phyloP scores from a whole-genome alignment of 2,113 vertebrate species.

The Colaptes auratus region DNA sequence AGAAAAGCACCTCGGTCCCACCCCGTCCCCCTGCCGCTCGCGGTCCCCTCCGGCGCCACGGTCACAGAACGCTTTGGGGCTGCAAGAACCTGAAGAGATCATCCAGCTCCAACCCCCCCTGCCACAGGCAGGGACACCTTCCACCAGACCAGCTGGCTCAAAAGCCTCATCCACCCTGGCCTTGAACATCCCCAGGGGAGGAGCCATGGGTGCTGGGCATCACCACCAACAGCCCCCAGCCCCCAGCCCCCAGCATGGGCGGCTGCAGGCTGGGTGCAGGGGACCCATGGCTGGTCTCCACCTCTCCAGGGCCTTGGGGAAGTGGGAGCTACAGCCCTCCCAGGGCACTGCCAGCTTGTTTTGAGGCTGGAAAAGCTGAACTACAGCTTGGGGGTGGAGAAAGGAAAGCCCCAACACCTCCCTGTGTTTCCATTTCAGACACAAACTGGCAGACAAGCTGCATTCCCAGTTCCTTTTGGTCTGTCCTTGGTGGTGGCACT shows the following conservation, averaged over 20 bases:
- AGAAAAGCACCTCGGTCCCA: rapidly evolving
- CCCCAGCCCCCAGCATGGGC: not conserved
- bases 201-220: rapidly evolving
- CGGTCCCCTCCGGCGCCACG: too few species aligned
- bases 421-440: rapidly evolving
- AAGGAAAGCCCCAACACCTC: not conserved
- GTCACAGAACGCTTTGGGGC: too few species aligned
- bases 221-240: too few species aligned
- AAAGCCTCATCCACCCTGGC: too few species aligned
- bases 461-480: rapidly evolving
- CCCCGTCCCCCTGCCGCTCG: not conserved
- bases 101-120: too few species aligned
- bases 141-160: too few species aligned
- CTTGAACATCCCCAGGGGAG: not conserved
- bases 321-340: rapidly evolving
- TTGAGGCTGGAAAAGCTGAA: not conserved
- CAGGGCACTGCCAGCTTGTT: not conserved
- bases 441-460: not conserved
- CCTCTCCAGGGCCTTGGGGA: rapidly evolving
- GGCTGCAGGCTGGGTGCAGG: not conserved
- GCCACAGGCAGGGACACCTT: too few species aligned
- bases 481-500: rapidly evolving
- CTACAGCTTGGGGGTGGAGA: not conserved
- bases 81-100: too few species aligned
- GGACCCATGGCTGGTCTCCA: not conserved